Evolutionary conservation across 2,797 vertebrate genomes (phyloP), one percentile per base, ranked within the genome.

Genomic region (Typhlichthys eigenmanni): DNA sequence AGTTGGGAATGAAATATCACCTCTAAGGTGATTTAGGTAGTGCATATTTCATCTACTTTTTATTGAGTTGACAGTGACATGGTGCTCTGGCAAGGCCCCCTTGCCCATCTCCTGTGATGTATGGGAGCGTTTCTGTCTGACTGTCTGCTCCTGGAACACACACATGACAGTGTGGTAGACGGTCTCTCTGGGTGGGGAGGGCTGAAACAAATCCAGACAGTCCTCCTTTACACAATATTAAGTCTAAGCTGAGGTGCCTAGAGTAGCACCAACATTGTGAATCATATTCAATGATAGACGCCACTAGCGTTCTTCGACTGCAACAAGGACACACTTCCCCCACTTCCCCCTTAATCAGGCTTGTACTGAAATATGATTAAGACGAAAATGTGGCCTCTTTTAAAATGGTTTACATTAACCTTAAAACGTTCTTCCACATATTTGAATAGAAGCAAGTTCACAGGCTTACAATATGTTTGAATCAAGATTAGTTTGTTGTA

Each of bases 21-120:
- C 32, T 13, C 34, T 14, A n/a, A 16, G 50, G 24, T 32, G 46
- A 43, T 17, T 52, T 71, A 43, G 34, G 53, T 52, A 52, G 34
- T 19, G n/a, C 47, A 47, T 55, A 45, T 56, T 65, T 71, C 57
- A 45, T 29, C 43, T 38, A 12, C n/a, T 46, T 56, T 63, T 53
- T 54, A 32, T 46, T 52, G 55, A 58, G 55, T 13, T 67, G 64
- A 59, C 60, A 58, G 70, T 52, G 59, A 58, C 34, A 47, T 32
- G 50, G 19, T 55, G 38, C 24, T 49, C 32, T 55, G 55, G 60
- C 55, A 45, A 38, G 32, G 49, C 29, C 46, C 16, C n/a, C 24
- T 48, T 53, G 51, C 24, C 55, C 47, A 58, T 8, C n/a, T 11
- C 19, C 13, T 13, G 32, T 55, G 43, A 45, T 29, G 12, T 53